Conservation (phyloP, 2,888 invertebrate species). For the Nomada fucata region DNA sequence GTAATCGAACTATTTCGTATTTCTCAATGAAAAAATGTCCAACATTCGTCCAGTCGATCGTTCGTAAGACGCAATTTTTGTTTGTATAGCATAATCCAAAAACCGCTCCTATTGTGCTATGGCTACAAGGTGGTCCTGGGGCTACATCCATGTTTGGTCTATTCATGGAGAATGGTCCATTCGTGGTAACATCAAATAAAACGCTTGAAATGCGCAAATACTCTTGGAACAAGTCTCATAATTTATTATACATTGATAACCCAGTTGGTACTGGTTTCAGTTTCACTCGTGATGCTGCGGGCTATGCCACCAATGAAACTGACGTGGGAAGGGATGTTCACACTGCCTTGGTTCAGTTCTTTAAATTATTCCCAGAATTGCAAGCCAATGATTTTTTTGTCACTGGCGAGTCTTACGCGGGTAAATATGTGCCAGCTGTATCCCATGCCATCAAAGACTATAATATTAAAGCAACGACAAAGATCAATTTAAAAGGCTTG, state of each 20-base stretch:
- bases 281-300: constrained; percentile 91
- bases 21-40: neutral
- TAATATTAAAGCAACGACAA: constrained; percentile 86
- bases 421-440: constrained; percentile 92
- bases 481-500: constrained; percentile 90
- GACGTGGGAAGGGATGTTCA: constrained; percentile 93
- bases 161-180: constrained; percentile 94
- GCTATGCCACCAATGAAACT: constrained; percentile 92
- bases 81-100: constrained; percentile 83
- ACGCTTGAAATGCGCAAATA: constrained; percentile 88
- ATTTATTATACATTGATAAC: constrained; percentile 95
- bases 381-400: constrained; percentile 92
- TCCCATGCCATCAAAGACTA: constrained; percentile 90
- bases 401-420: constrained; percentile 95
- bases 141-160: constrained; percentile 92
- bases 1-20: constrained; percentile 13
- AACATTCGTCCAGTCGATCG: neutral
- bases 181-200: constrained; percentile 85
- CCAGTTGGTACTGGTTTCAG: constrained; percentile 97
- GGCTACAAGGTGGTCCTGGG: constrained; percentile 95
- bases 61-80: constrained; percentile 5
- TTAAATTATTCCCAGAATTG: constrained; percentile 91
- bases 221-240: constrained; percentile 92
- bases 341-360: constrained; percentile 92
- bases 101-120: constrained; percentile 90